phyloP scores from a whole-genome alignment of 2,888 invertebrate species.

The Erynnis tages region DNA sequence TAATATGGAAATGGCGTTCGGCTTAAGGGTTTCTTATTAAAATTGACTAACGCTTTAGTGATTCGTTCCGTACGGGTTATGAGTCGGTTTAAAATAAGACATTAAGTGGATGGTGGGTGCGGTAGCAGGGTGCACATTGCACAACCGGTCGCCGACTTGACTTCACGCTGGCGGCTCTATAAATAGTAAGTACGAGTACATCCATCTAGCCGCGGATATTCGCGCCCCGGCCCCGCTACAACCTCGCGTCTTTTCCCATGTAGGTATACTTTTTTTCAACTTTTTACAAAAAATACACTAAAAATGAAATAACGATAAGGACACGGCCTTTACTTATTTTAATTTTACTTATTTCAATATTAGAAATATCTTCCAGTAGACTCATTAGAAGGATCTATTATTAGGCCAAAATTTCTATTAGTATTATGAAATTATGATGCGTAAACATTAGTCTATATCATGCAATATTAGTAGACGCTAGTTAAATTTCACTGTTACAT shows the following conservation, averaged over 20 bases:
- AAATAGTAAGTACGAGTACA: constrained; percentile 35
- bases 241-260: constrained; percentile 9
- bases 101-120: constrained; percentile 35
- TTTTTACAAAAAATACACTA: no score
- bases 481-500: no score
- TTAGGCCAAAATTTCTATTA: no score
- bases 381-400: no score
- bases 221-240: constrained; percentile 20
- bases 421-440: no score
- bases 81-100: constrained; percentile 37
- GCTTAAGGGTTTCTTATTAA: constrained; percentile 20
- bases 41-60: constrained; percentile 25
- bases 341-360: no score
- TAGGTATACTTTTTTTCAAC: constrained; percentile 7
- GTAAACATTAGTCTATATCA: no score
- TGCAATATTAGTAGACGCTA: no score
- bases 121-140: constrained; percentile 18
- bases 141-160: constrained; percentile 38
- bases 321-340: no score
- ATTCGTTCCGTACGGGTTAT: constrained; percentile 23
- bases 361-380: no score
- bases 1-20: constrained; percentile 1
- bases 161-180: constrained; percentile 35
- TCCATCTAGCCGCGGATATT: constrained; percentile 31
- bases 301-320: no score